These are phyloP conservation scores for Plectropomus leopardus DNA, from an alignment of 2,113 vertebrate genomes.

Conservation along the genomic window DNA sequence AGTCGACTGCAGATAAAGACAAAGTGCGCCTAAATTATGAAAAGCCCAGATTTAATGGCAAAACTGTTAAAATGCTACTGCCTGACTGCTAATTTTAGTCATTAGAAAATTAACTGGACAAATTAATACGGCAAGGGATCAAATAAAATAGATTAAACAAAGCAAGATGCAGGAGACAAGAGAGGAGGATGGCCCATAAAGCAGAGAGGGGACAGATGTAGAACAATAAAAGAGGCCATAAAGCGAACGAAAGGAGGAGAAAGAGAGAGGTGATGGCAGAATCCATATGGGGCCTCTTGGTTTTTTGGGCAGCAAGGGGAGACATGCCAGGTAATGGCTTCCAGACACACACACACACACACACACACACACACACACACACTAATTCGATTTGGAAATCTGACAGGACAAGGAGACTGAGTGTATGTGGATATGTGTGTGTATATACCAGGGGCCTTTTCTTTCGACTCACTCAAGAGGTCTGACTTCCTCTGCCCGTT, in stretches of 20 bases:
- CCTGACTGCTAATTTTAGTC: background rate
- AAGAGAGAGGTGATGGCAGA: conserved; percentile 52
- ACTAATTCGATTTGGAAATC: conserved; percentile 78
- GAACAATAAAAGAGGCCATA: conserved; percentile 33
- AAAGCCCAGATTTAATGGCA: background rate
- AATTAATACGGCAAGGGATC: background rate
- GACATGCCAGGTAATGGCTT: conserved; percentile 83
- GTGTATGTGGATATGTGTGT: conserved; percentile 35
- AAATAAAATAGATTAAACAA: conserved; percentile 2
- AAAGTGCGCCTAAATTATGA: background rate
- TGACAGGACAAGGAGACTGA: conserved; percentile 64
- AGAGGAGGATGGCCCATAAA: conserved; percentile 5
- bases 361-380: conserved; percentile 28
- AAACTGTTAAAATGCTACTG: conserved; percentile 9
- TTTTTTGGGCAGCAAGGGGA: conserved; percentile 63
- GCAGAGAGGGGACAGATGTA: background rate
- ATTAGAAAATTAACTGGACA: background rate
- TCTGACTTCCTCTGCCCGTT: conserved; percentile 62
- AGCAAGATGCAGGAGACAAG: conserved; percentile 2
- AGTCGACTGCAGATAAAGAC: background rate
- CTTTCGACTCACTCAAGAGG: conserved; percentile 43
- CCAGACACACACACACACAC: conserved; percentile 75
- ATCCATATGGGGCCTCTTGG: conserved; percentile 67
- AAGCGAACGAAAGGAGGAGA: conserved; percentile 27
- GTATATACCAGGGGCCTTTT: conserved; percentile 59